Evolutionary conservation across 2,113 vertebrate species (phyloP), one percentile per base, ranked within the genome.

Genomic region (Piliocolobus tephrosceles): DNA sequence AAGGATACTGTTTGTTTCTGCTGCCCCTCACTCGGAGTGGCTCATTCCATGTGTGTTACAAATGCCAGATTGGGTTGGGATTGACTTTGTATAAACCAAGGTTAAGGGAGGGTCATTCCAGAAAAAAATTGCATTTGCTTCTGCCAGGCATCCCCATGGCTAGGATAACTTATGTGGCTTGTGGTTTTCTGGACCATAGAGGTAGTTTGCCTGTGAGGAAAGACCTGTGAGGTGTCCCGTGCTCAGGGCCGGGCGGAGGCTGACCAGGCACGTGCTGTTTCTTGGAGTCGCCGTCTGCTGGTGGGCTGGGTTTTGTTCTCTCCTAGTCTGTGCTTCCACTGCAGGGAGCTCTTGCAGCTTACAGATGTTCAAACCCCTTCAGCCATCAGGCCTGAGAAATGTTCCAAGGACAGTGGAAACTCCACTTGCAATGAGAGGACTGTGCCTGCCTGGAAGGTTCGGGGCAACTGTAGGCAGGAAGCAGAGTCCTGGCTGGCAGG

Each of bases 171-270:
- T 40, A 11, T 22, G 7, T 47, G 27, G 55, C 88, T 76, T n/a
- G 18, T 23, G 7, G 82, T 70, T 81, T 68, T 55, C 50, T 55
- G 91, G 70, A 25, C 55, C 16, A 1, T 16, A 38, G 35, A 78
- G 50, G 57, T 14, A 0, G 38, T 32, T 23, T 11, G 4, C 50
- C 8, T 2, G 3, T 13, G 1, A 40, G 17, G 70, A 20, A 32
- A 70, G 50, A 18, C 32, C n/a, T 13, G 1, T n/a, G 40, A 18
- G 27, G 70, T 25, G 12, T 2, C 45, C 6, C 6, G n/a, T 5
- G 20, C 30, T 32, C 61, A 0, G 8, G 16, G 43, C 13, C 38
- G 2, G 1, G 22, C 58, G 3, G 8, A 75, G 86, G 68, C 55
- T 40, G 52, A 2, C 1, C 45, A 43, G 61, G 27, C 12, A 25